Evolutionary conservation across 2,113 vertebrate genomes (phyloP), one percentile per base, ranked within the genome.

Genomic region (Aplodontia rufa): DNA sequence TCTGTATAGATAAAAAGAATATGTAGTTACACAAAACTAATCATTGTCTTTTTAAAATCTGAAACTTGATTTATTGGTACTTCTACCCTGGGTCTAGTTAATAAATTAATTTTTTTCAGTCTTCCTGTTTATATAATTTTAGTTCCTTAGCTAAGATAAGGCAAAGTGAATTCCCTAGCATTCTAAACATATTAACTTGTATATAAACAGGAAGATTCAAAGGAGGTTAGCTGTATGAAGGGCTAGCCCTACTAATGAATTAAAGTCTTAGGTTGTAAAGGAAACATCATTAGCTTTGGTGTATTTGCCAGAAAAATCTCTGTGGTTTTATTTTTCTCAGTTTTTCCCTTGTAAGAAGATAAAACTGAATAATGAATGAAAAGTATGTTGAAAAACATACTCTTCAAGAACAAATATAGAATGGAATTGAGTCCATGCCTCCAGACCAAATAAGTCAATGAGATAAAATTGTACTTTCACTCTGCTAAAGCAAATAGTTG

Each of bases 131-230:
- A 97, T 96, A 53, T 82, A 75, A 72, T 96, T 95, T 93, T 88
- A 85, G 68, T 97, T 93, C 81, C 85, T 95, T 81, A 94, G 92
- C 90, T 90, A 92, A 96, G 74, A 87, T 96, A 93, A 94, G 95
- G 89, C 95, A 94, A 97, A 96, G 87, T 87, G 87, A 97, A 97
- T 91, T 95, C 95, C 60, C 28, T 75, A 80, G 20, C 68, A 92
- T 79, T 97, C 85, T 97, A 97, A 97, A 97, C 94, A 97, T 90
- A 87, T 66, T 91, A 90, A 91, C 64, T 97, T 97, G 92, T 96
- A 51, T 96, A 92, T 97, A 97, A 97, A 97, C 97, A 97, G 97
- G 97, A 97, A 97, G 97, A 95, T 64, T 96, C 76, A 88, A 90
- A 96, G 79, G 83, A 79, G 62, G 71, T 75, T 95, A 84, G 84